These are phyloP conservation scores for Leptodirus hochenwartii DNA, from an alignment of 2,888 invertebrate genomes.

Conservation along the genomic window DNA sequence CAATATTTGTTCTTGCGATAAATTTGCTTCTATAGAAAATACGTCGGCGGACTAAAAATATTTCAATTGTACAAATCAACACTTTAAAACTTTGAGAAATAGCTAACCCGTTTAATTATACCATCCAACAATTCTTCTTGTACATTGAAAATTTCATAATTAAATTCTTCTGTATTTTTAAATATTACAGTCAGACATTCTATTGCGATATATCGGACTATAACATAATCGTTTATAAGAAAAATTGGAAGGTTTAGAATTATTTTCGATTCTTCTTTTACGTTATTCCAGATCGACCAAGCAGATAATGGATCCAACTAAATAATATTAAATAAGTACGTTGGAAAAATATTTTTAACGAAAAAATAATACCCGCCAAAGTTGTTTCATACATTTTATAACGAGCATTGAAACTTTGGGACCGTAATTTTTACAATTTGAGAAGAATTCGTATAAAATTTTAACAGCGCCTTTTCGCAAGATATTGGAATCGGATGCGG, in stretches of 20 bases:
- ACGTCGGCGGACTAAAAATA: conserved; percentile 18
- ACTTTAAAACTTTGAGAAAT: background rate
- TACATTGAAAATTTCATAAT: conserved; percentile 14
- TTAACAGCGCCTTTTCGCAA: conserved; percentile 2
- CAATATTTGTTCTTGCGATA: too few species aligned
- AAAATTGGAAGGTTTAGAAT: conserved; percentile 18
- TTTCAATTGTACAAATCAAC: conserved; percentile 4
- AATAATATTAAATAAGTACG: too few species aligned
- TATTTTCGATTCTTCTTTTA: conserved; percentile 22
- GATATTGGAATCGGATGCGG: too few species aligned
- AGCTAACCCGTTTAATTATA: conserved; percentile 18
- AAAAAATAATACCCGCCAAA: too few species aligned
- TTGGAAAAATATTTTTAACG: too few species aligned
- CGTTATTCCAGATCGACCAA: conserved; percentile 25
- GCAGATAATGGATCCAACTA: too few species aligned
- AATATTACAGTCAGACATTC: conserved; percentile 23
- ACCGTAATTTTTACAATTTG: conserved; percentile 1
- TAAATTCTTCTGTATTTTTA: conserved; percentile 10
- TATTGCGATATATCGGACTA: conserved; percentile 26
- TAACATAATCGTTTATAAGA: conserved; percentile 23
- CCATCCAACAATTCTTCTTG: conserved; percentile 21
- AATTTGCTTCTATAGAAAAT: conserved; percentile 26
- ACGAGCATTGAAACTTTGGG: too few species aligned
- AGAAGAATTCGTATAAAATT: conserved; percentile 4
- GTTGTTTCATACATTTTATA: conserved; percentile 13